Conservation (phyloP, 2,113 vertebrate species). For the Myotis lucifugus region DNA sequence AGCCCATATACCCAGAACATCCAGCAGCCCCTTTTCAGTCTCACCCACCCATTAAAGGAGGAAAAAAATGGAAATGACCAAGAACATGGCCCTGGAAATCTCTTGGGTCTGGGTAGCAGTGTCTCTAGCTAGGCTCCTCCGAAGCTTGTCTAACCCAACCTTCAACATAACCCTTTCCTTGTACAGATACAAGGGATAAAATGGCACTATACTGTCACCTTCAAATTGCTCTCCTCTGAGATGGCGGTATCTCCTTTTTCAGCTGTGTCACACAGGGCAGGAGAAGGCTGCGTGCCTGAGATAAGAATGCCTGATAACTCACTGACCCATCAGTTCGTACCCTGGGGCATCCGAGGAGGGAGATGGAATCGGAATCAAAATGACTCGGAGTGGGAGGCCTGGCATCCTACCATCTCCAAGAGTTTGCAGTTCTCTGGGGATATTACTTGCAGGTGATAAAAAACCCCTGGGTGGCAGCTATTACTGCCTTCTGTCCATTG, state of each 20-base stretch:
- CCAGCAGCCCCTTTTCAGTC: not conserved
- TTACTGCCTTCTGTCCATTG: not conserved
- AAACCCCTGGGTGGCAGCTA: not conserved
- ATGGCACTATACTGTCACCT: not conserved
- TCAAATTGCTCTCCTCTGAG: not conserved
- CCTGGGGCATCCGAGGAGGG: not conserved
- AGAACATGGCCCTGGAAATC: not conserved
- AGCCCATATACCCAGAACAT: not conserved
- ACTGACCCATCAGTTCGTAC: not conserved
- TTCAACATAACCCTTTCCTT: not conserved
- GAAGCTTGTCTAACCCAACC: not conserved
- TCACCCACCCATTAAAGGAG: not conserved
- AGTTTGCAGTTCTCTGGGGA: not conserved
- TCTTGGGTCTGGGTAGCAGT: not conserved
- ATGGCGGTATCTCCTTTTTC: not conserved
- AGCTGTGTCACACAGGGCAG: constrained; percentile 4
- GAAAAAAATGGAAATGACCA: not conserved
- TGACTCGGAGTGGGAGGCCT: not conserved
- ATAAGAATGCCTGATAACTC: not conserved
- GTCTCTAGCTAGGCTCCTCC: not conserved
- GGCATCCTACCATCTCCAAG: not conserved
- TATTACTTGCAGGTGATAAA: not conserved
- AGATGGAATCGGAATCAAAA: not conserved
- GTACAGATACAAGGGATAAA: not conserved
- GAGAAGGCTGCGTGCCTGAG: not conserved